Evolutionary conservation across 1,140 invertebrate genomes (phyloP).

Genomic region (Nomia melanderi): DNA sequence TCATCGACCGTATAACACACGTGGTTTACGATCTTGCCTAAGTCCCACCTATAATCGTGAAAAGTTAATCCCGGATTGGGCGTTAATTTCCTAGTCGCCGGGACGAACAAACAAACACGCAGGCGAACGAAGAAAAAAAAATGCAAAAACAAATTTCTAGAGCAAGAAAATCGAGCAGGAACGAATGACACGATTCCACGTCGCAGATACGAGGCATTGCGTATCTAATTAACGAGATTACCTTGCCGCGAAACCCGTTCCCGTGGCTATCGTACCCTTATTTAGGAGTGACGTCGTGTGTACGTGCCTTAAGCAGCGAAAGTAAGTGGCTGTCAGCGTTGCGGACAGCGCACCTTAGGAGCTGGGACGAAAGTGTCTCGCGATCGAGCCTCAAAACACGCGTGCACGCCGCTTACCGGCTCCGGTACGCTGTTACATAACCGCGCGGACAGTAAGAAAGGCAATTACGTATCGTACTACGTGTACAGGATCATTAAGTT

Average conservation of each 20-base stretch:
- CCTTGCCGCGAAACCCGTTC: conserved; percentile 50
- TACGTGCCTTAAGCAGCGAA: conserved; percentile 58
- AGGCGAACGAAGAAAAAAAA: too few species aligned
- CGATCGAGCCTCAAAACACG: conserved; percentile 12
- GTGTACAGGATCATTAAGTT: conserved; percentile 20
- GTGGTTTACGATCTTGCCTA: too few species aligned
- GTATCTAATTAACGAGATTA: conserved; percentile 54
- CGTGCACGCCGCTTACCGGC: conserved; percentile 8
- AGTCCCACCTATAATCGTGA: too few species aligned
- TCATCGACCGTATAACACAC: too few species aligned
- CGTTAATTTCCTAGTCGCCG: too few species aligned
- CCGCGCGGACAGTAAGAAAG: conserved; percentile 21
- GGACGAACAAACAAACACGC: too few species aligned
- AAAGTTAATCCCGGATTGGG: too few species aligned
- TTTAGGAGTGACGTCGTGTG: conserved; percentile 44
- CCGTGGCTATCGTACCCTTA: conserved; percentile 36
- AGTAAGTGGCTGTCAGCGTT: conserved; percentile 47
- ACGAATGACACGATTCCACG: conserved; percentile 13
- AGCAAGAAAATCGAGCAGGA: background rate
- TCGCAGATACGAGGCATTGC: conserved; percentile 10
- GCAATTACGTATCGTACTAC: conserved; percentile 24
- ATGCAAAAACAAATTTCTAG: too few species aligned
- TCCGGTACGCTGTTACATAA: conserved; percentile 42
- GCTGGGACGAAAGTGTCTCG: conserved; percentile 38
- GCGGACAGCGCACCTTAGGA: background rate